Evolutionary conservation across 2,113 vertebrate species (phyloP), one percentile per base, ranked within the genome.

Genomic region (Leucopsar rothschildi): DNA sequence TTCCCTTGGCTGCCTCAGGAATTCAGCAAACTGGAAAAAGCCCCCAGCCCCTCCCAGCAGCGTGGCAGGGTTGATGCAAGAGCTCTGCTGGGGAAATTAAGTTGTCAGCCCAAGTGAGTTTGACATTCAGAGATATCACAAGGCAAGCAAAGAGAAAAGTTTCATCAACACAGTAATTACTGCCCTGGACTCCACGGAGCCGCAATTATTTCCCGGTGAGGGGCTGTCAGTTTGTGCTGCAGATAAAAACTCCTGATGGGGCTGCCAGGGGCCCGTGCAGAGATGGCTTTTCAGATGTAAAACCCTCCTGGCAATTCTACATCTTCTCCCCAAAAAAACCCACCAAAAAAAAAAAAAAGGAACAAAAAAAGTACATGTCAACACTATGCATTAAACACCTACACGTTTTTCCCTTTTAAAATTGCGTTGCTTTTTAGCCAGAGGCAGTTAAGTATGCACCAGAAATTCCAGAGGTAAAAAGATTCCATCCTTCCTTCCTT

Each of bases 121-220:
- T 91, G 77, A 91, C 82, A 91, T 23, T 28, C 57, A 49, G 76
- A 75, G 71, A 65, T 82, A 88, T 21, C 85, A 55, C 85, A 91
- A 69, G 1, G 21, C 76, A 92, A 83, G 92, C 90, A 94, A 49
- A 88, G 88, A 82, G 84, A 60, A 57, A 85, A 96, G 63, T 94
- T 97, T 95, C 86, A 91, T 88, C 88, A 93, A 84, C 71, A 93
- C 70, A 25, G 82, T 91, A 86, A 97, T 97, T 96, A 86, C 80
- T 85, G 76, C 37, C 31, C 86, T 39, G 93, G 94, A 95, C 86
- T 93, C 86, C 81, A 53, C 9, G 49, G 76, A 77, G 69, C 75
- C 5, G 4, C 78, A 61, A 92, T 95, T 95, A 93, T 92, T 94
- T 89, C 66, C 13, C 9, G 5, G 68, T 19, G 95, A 96, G 66